A percentile compares a stretch with the other conserved stretches of the same genome.
Evolutionary conservation across 2,113 vertebrate genomes (phyloP).

Genomic region (Tinamus guttatus): DNA sequence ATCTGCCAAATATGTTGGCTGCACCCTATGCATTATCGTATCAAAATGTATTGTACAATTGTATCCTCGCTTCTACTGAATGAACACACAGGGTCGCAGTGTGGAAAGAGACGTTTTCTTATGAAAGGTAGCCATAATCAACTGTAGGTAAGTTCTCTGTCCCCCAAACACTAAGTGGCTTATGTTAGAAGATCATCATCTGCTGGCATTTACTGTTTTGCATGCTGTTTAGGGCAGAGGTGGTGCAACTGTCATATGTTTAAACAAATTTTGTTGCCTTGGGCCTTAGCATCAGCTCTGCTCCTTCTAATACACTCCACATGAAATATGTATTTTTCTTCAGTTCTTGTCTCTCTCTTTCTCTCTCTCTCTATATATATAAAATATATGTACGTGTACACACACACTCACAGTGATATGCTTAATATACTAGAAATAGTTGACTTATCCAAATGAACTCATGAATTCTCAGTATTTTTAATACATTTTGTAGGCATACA

Average conservation of each 20-base stretch:
- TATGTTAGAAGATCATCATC: neutral
- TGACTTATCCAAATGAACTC: neutral
- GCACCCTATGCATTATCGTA: neutral
- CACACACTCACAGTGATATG: neutral
- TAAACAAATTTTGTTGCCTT: neutral
- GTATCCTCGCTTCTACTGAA: neutral
- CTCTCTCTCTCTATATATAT: neutral
- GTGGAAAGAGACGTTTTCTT: neutral
- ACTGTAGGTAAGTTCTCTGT: neutral
- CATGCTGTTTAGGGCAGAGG: neutral
- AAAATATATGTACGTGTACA: too few relatives aligned
- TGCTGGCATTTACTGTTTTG: neutral
- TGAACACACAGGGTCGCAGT: neutral
- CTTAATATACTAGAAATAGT: neutral
- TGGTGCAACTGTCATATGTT: neutral
- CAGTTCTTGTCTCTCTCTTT: neutral
- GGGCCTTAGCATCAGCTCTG: neutral
- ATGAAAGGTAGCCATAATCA: neutral
- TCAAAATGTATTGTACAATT: neutral
- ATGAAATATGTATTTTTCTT: neutral
- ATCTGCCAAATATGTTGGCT: neutral
- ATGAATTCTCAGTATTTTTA: neutral
- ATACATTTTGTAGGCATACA: neutral
- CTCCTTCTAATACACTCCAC: neutral
- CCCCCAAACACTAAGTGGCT: neutral